Conservation (phyloP, 2,888 invertebrate species). For the Tigriopus californicus region DNA sequence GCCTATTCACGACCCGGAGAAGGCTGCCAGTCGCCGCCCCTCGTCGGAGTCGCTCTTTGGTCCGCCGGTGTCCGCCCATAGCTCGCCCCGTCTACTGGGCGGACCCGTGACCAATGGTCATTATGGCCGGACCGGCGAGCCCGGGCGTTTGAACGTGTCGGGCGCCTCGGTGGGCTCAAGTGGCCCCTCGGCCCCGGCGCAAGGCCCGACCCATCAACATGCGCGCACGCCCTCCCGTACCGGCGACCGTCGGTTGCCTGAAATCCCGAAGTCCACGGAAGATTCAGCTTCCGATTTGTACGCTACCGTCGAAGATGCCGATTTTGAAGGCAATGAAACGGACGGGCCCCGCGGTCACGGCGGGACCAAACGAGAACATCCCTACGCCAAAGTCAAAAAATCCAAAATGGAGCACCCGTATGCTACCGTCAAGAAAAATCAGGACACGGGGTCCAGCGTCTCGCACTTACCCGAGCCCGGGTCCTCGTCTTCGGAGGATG, state of each 20-base stretch:
- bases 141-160: no score
- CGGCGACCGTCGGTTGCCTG: neutral
- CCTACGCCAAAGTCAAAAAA: slow-evolving; percentile 5
- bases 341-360: neutral
- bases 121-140: no score
- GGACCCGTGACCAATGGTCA: neutral
- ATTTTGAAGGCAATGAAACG: neutral
- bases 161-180: no score
- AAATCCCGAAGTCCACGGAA: neutral
- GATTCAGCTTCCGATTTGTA: neutral
- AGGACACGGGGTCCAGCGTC: neutral
- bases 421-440: neutral
- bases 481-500: neutral
- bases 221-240: neutral
- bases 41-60: neutral
- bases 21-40: neutral
- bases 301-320: neutral
- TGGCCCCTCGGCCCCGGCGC: no score
- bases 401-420: neutral
- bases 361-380: neutral
- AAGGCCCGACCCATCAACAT: neutral
- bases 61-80: neutral
- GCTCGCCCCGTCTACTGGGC: neutral
- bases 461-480: neutral
- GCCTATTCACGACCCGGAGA: neutral